Evolutionary conservation across 2,113 vertebrate genomes (phyloP).

Genomic region (Plecotus auritus): DNA sequence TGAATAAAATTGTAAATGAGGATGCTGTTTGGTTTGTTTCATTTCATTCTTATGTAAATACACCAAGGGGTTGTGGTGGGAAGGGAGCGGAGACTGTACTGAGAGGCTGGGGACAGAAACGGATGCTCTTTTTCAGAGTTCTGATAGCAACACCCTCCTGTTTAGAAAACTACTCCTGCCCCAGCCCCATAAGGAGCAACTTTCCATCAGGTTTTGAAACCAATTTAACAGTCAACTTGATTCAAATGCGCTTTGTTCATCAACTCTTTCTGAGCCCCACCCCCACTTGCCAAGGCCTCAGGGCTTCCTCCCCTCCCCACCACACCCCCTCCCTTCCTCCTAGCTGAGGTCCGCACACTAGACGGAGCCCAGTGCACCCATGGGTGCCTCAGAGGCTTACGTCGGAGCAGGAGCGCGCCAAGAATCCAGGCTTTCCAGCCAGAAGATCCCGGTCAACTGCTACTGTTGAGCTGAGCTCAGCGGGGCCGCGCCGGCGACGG

Average conservation of each 20-base stretch:
- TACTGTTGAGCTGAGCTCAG: not conserved
- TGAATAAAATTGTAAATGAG: not conserved
- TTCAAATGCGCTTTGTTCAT: accelerated
- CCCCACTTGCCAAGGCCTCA: slow-evolving; percentile 45
- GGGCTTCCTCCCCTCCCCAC: not conserved
- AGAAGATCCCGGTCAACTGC: too few relatives aligned
- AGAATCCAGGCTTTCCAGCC: not conserved
- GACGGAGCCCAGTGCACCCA: not conserved
- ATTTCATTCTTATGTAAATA: not conserved
- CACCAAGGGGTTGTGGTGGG: accelerated
- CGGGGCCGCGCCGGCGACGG: accelerated
- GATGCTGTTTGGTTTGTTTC: not conserved
- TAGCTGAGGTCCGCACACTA: accelerated
- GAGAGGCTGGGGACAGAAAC: too few relatives aligned
- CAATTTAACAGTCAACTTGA: not conserved
- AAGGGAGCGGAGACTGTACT: accelerated
- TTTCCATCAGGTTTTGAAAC: not conserved
- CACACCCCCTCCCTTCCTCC: not conserved
- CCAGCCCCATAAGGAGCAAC: not conserved
- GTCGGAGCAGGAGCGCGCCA: accelerated
- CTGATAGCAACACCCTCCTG: accelerated
- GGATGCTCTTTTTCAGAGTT: too few relatives aligned
- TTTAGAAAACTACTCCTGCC: accelerated
- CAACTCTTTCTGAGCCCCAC: not conserved
- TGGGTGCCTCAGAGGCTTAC: accelerated